Evolutionary conservation across 2,113 vertebrate species (phyloP).

Genomic region (Mastomys coucha): DNA sequence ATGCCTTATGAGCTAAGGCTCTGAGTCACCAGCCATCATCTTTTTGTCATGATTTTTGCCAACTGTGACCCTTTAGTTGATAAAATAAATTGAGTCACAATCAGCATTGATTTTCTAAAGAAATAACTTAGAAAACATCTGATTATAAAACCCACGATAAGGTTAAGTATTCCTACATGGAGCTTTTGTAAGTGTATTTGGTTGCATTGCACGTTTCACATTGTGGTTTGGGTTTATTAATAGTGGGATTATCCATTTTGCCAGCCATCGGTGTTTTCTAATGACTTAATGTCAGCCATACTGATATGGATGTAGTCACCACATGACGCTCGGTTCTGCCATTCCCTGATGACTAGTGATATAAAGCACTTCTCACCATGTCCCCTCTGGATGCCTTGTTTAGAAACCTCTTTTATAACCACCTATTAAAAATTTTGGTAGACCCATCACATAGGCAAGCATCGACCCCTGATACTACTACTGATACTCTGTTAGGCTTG

Average conservation of each 20-base stretch:
- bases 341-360: neutral
- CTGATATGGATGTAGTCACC: neutral
- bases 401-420: neutral
- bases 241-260: neutral
- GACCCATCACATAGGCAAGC: too few species aligned
- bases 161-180: neutral
- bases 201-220: neutral
- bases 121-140: slow-evolving; percentile 19
- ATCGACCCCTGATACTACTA: too few species aligned
- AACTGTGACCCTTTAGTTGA: slow-evolving; percentile 10
- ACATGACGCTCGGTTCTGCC: neutral
- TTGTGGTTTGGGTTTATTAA: neutral
- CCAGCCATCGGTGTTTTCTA: neutral
- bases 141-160: slow-evolving; percentile 23
- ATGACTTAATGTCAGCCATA: neutral
- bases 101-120: slow-evolving; percentile 19
- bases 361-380: neutral
- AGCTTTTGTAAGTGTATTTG: neutral
- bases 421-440: slow-evolving; percentile 30
- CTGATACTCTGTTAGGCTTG: too few species aligned
- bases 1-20: neutral
- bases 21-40: neutral
- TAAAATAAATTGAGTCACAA: slow-evolving; percentile 64
- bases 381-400: neutral
- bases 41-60: slow-evolving; percentile 49